Percentiles rank a stretch among this genome's conserved stretches.
Conservation (phyloP, 2,888 invertebrate species). For the Carabus problematicus region DNA sequence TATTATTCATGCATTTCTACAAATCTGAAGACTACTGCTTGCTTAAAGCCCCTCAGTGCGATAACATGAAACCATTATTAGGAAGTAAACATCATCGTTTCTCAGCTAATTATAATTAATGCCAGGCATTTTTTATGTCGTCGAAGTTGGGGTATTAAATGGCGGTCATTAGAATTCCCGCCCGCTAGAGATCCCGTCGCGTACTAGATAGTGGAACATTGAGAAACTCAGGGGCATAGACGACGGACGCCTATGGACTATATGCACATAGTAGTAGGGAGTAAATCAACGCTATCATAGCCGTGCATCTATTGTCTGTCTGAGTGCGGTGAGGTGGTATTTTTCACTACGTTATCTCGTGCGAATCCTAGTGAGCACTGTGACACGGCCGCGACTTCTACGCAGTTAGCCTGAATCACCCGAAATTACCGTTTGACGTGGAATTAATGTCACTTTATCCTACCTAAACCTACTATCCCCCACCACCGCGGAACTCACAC, state of each 20-base stretch:
- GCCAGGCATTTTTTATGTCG: slow-evolving; percentile 33
- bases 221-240: neutral
- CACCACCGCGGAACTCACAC: neutral
- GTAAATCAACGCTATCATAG: slow-evolving; percentile 49
- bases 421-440: slow-evolving; percentile 30
- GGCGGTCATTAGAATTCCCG: neutral
- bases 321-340: slow-evolving; percentile 45
- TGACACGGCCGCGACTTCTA: slow-evolving; percentile 29
- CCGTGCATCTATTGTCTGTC: slow-evolving; percentile 50
- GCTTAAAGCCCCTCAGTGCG: too few relatives aligned
- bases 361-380: slow-evolving; percentile 30
- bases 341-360: slow-evolving; percentile 48
- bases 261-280: slow-evolving; percentile 47
- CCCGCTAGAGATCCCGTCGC: neutral
- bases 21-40: too few relatives aligned
- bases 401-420: slow-evolving; percentile 37
- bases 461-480: slow-evolving; percentile 10
- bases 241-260: slow-evolving; percentile 1
- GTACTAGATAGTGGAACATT: neutral
- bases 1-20: too few relatives aligned
- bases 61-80: slow-evolving; percentile 41
- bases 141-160: neutral
- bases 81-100: slow-evolving; percentile 34
- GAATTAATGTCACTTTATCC: slow-evolving; percentile 26
- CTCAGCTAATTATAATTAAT: slow-evolving; percentile 40